Evolutionary conservation across 1,140 invertebrate species (phyloP), one percentile per base, ranked within the genome.

Genomic region (Hermetia illucens): DNA sequence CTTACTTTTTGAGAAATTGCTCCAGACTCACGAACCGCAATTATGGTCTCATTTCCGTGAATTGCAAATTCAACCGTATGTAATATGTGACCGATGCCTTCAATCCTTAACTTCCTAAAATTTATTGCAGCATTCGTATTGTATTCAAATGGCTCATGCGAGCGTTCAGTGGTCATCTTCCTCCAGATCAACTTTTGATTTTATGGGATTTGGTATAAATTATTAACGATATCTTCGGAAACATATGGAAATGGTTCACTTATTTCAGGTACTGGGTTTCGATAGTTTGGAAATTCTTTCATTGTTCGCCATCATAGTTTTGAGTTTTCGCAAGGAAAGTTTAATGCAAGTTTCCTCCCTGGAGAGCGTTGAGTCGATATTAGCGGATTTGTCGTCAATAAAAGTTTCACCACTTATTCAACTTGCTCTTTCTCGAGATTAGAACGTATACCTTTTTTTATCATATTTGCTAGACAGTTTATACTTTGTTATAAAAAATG

Each of bases 101-200:
- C 2, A 3, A 6, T 22, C 3, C 6, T 36, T 36, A 34, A 36
- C 31, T 16, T 24, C n/a, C 4, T 13, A 40, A 21, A 29, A 36
- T 34, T 41, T 34, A 22, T 30, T 15, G 5, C 16, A 58, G 48
- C 1, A 31, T 55, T 18, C 74, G 81, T 50, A 75, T 95, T 15
- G 87, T 91, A 3, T 91, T 95, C 54, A 93, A 93, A 59, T 97
- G 92, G 92, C 60, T 97, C 8, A 92, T 95, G 72, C 69, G 89
- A 43, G 89, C 82, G 2, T 97, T 94, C 55, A 93, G 89, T 46
- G 91, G 92, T 0, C 87, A 92, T 55, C 64, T 97, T 33, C 79
- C 86, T 0, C 87, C 87, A 4, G 88, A 93, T 49, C 90, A 97
- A 59, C 64, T 96, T 1, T 64, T 97, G 1, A 75, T 83, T 22